phyloP scores from a whole-genome alignment of 2,113 vertebrate species.

The Perognathus longimembris region DNA sequence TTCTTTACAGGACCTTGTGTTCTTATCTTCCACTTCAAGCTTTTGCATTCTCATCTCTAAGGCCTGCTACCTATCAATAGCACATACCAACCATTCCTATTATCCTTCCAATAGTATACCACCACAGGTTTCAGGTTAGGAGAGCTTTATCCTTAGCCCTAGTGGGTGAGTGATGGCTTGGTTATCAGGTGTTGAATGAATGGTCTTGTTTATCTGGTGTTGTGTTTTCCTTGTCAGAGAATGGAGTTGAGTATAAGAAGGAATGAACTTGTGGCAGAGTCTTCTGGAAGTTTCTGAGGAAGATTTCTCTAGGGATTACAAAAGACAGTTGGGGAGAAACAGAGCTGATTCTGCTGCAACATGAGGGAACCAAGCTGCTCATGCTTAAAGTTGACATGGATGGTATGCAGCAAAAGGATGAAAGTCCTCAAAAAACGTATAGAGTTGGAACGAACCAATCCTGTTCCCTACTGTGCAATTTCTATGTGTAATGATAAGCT shows the following conservation, averaged over 20 bases:
- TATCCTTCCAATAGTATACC: background rate
- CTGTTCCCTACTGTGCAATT: slow-evolving; percentile 19
- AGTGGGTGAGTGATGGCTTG: background rate
- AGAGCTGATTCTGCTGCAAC: background rate
- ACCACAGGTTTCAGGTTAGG: background rate
- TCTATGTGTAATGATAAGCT: background rate
- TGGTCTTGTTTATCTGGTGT: background rate
- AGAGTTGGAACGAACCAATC: background rate
- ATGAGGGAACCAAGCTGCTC: background rate
- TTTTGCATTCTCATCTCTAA: too few species aligned
- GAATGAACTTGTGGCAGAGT: background rate
- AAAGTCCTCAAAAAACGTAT: background rate
- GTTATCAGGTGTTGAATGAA: background rate
- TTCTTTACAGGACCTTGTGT: too few species aligned
- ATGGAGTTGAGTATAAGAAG: background rate
- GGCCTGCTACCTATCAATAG: too few species aligned
- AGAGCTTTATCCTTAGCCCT: background rate
- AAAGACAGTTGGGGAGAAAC: background rate
- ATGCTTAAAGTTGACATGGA: background rate
- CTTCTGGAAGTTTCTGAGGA: background rate
- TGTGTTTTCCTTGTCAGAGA: background rate
- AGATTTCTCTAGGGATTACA: background rate
- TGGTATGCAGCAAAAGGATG: background rate
- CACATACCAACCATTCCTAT: background rate
- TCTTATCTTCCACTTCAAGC: too few species aligned